A percentile compares a stretch with the other conserved stretches of the same genome.
Conservation (phyloP, 2,797 vertebrate species). For the Taenioides sp. region DNA sequence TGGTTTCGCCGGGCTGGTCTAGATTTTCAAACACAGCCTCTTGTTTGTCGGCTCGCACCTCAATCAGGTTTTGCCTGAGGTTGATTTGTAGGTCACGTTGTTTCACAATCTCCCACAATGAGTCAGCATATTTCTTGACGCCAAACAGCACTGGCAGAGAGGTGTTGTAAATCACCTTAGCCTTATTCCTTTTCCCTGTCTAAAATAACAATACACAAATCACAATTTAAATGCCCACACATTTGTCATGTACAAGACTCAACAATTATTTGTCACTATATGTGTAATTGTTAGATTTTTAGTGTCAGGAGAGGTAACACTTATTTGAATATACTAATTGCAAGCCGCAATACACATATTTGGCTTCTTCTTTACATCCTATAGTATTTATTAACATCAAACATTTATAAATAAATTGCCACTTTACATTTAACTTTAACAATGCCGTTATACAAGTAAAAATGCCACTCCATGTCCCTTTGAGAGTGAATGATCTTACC, state of each 20-base stretch:
- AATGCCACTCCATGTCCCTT: not conserved
- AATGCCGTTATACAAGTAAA: no score
- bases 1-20: constrained; percentile 86
- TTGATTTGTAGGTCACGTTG: constrained; percentile 85
- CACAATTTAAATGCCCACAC: not conserved
- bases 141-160: constrained; percentile 89
- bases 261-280: no score
- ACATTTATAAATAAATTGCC: no score
- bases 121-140: constrained; percentile 92
- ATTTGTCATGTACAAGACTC: not conserved
- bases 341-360: no score
- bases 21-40: constrained; percentile 96
- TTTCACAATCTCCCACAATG: constrained; percentile 86
- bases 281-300: no score
- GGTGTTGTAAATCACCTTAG: constrained; percentile 92
- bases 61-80: constrained; percentile 86
- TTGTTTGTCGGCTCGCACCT: constrained; percentile 89
- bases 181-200: constrained; percentile 88
- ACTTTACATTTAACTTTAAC: no score
- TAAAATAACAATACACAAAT: constrained; percentile 50
- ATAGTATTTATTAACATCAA: no score
- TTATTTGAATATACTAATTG: no score
- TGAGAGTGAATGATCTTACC: constrained; percentile 47
- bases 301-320: no score
- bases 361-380: no score